Evolutionary conservation across 1,140 invertebrate species (phyloP).

Genomic region (Lepidurus apus): DNA sequence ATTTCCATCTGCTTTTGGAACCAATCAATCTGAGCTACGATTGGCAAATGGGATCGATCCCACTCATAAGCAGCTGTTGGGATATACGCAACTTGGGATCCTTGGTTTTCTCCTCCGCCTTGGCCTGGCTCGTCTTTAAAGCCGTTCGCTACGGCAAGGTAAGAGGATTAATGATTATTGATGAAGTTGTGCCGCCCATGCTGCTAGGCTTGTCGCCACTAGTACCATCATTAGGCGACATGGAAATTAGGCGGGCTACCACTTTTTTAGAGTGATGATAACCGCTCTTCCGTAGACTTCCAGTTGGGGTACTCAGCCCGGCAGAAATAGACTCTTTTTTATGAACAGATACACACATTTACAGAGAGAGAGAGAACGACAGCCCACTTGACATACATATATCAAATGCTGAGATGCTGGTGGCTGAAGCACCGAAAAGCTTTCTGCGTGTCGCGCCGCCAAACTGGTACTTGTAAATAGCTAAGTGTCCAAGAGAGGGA

Average conservation of each 20-base stretch:
- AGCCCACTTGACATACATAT: background rate
- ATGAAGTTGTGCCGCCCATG: background rate
- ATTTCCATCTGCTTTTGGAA: conserved; percentile 49
- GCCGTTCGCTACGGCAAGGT: conserved; percentile 23
- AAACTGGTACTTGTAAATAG: background rate
- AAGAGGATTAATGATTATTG: conserved; percentile 8
- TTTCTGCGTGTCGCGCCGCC: background rate
- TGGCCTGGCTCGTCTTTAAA: background rate
- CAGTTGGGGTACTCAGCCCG: too few species aligned
- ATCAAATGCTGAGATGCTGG: background rate
- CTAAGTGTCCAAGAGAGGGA: background rate
- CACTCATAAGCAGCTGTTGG: conserved; percentile 45
- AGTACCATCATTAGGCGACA: too few species aligned
- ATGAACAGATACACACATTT: too few species aligned
- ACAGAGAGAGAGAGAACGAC: too few species aligned
- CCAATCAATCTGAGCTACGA: conserved; percentile 52
- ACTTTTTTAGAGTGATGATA: too few species aligned
- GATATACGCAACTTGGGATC: conserved; percentile 49
- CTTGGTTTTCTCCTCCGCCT: conserved; percentile 40
- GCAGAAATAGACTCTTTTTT: too few species aligned
- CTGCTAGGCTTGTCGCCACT: too few species aligned
- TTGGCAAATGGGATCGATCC: conserved; percentile 56
- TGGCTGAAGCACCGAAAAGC: background rate
- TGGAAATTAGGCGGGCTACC: too few species aligned
- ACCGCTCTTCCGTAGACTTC: too few species aligned